These are phyloP conservation scores for Euphydryas editha DNA, from an alignment of 2,888 invertebrate genomes.

Conservation along the genomic window DNA sequence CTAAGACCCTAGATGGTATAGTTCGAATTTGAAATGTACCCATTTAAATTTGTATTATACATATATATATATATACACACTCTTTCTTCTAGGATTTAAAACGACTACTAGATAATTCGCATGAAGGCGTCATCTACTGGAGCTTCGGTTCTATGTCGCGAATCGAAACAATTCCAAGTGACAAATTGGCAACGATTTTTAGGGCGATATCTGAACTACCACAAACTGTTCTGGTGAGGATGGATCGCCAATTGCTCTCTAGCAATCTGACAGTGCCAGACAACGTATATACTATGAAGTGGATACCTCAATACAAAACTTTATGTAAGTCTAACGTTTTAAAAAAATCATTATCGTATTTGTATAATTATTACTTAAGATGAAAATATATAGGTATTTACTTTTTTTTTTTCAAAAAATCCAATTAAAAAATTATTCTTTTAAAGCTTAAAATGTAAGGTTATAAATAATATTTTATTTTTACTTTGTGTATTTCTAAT, in stretches of 20 bases:
- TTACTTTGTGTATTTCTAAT: no score
- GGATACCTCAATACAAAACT: conserved; percentile 83
- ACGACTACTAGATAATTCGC: conserved; percentile 68
- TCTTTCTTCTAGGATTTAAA: conserved; percentile 35
- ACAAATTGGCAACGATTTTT: conserved; percentile 74
- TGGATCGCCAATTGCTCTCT: conserved; percentile 73
- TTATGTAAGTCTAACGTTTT: conserved; percentile 68
- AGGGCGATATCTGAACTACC: conserved; percentile 77
- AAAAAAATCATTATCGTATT: not conserved
- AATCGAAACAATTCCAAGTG: conserved; percentile 79
- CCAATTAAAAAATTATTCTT: no score
- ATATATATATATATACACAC: not conserved
- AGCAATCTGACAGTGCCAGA: conserved; percentile 74
- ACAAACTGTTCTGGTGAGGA: conserved; percentile 82
- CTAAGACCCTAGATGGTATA: conserved; percentile 68
- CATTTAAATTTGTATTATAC: not conserved
- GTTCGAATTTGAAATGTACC: not conserved
- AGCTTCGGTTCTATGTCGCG: conserved; percentile 84
- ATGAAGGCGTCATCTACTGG: conserved; percentile 82
- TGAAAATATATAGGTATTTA: no score
- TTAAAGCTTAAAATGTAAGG: no score
- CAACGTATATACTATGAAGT: conserved; percentile 77
- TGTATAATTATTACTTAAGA: no score
- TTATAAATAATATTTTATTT: no score
- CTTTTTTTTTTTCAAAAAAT: no score